Percentiles rank a stretch among this genome's conserved stretches.
phyloP scores from a whole-genome alignment of 2,888 invertebrate species.

The Exocentrus adspersus region DNA sequence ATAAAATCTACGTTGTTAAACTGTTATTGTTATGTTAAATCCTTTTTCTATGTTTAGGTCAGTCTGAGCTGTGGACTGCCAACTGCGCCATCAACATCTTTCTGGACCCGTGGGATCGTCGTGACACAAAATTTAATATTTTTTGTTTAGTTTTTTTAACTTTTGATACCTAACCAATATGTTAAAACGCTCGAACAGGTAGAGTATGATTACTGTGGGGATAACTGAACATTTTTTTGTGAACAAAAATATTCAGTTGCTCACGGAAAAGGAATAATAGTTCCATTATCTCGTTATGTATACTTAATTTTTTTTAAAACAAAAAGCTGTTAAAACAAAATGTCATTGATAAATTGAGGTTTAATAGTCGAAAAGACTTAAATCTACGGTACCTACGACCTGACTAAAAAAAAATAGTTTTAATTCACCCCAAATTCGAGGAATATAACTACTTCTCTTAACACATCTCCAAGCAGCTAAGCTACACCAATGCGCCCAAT shows the following conservation, averaged over 20 bases:
- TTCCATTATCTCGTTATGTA: neutral
- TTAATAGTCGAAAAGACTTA: too few species aligned
- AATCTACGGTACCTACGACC: too few species aligned
- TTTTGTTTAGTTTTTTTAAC: conserved; percentile 24
- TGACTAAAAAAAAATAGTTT: too few species aligned
- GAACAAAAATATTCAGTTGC: conserved; percentile 9
- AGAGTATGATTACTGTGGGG: conserved; percentile 31
- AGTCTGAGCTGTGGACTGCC: neutral
- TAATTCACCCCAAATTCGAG: too few species aligned
- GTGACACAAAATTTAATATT: conserved; percentile 21
- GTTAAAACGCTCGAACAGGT: conserved; percentile 28
- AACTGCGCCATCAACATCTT: neutral
- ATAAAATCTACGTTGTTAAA: too few species aligned
- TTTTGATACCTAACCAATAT: conserved; percentile 9
- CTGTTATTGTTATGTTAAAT: too few species aligned
- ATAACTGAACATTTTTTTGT: conserved; percentile 11
- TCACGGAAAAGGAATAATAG: neutral
- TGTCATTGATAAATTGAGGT: too few species aligned
- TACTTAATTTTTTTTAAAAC: neutral
- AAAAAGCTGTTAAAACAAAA: too few species aligned
- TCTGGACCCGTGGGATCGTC: neutral
- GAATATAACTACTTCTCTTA: too few species aligned
- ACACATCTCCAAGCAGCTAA: too few species aligned
- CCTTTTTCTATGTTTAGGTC: conserved; percentile 20
- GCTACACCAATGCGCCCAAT: neutral